phyloP scores from a whole-genome alignment of 2,888 invertebrate species.

The Arrhopalites spinosus region DNA sequence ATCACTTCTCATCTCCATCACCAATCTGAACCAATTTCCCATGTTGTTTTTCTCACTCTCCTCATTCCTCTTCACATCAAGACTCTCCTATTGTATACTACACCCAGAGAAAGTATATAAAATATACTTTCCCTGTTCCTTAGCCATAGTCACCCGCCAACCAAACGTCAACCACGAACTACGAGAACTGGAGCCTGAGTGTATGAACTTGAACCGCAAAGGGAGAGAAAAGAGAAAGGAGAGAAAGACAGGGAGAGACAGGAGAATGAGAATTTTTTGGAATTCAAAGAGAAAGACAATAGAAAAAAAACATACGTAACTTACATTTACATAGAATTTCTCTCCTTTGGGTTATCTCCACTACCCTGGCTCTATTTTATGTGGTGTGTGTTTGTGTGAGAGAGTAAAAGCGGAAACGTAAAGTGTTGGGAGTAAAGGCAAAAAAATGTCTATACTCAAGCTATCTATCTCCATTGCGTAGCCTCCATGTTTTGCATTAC shows the following conservation, averaged over 20 bases:
- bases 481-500: not conserved
- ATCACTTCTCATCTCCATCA: conserved; percentile 7
- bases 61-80: not conserved
- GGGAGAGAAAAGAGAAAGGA: not conserved
- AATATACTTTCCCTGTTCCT: too few relatives aligned
- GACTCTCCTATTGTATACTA: not conserved
- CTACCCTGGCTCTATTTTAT: too few relatives aligned
- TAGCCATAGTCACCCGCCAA: not conserved
- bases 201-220: not conserved
- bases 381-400: too few relatives aligned
- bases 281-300: not conserved
- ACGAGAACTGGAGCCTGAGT: too few relatives aligned
- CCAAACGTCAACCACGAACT: not conserved
- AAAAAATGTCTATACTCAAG: not conserved
- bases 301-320: not conserved
- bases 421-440: too few relatives aligned
- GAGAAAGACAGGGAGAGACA: not conserved
- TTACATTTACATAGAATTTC: not conserved
- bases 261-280: too few relatives aligned
- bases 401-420: too few relatives aligned
- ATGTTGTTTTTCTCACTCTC: conserved; percentile 11
- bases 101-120: too few relatives aligned
- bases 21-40: conserved; percentile 4
- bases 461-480: conserved; percentile 12
- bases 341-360: not conserved